phyloP scores from a whole-genome alignment of 2,113 vertebrate genomes.

The Marmota monax region DNA sequence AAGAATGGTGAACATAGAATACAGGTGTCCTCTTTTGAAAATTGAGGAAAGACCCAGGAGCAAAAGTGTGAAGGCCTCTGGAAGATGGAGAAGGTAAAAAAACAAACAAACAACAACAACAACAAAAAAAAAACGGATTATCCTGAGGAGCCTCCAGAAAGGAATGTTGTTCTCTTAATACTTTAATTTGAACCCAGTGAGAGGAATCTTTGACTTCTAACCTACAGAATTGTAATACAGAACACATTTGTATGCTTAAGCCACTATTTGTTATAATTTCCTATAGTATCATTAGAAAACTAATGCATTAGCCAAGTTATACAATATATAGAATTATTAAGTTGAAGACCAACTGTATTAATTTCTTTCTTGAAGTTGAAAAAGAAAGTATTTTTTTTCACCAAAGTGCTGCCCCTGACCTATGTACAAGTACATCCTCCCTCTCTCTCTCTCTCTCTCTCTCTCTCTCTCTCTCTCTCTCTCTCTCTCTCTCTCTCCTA shows the following conservation, averaged over 20 bases:
- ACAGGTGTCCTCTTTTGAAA: neutral
- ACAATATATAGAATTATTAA: neutral
- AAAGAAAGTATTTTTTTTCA: neutral
- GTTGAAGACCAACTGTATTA: neutral
- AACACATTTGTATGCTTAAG: neutral
- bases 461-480: accelerated
- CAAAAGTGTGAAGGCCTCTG: neutral
- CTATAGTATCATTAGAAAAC: neutral
- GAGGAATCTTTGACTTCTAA: neutral
- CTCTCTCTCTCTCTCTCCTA: neutral
- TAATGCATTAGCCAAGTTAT: neutral
- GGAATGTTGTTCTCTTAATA: neutral
- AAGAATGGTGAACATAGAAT: neutral
- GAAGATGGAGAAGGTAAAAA: neutral
- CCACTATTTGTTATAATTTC: neutral
- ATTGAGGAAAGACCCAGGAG: neutral
- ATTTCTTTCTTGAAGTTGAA: neutral
- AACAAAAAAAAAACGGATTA: neutral
- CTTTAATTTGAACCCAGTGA: neutral
- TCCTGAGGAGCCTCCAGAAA: neutral
- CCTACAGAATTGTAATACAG: neutral
- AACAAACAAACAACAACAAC: too few species aligned
- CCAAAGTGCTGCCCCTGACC: neutral
- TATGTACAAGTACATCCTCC: neutral
- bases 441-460: accelerated